Base-by-base conservation (phyloP, 92 coral and sea anemone genomes). In the Pocillopora meandrina region DNA sequence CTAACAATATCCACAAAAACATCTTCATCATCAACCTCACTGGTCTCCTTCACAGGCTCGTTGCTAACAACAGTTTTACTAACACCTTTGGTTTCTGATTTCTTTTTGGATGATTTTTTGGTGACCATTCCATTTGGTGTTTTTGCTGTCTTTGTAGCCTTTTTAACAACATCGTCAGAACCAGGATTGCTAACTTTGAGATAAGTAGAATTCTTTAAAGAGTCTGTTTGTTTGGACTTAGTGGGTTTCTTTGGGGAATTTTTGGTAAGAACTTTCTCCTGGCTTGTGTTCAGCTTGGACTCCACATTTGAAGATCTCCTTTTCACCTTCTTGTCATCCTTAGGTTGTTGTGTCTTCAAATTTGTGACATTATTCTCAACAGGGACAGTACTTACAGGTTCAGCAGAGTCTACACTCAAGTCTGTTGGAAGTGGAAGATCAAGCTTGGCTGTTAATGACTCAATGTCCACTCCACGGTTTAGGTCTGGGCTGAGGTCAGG, bases 1-100 rank as follows among this genome's bases (percentile, higher is more conserved):
- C 94, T 91, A 52, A 89, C 90, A 61, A 90, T 89, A 56, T 90
- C 98, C 33, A 93, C 93, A 72, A 85, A 90, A 19, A 83, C 59
- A 15, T 97, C 96, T 62, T 88, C 92, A 21, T 92, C 93, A 63
- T 91, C 97, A 33, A 85, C 92, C 31, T 94, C 95, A 75, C 89
- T 81, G 21, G 71, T 64, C 84, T 83, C 57, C 10, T 78, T 83
- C 7, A 84, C 75, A 23, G 65, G 34, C 49, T 69, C 84, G 18
- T 72, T 79, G n/a, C 74, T 67, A 21, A 69, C 31, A 8, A 36
- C 23, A 9, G 71, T 20, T 12, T n/a, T 23, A 42, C n/a, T 15
- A n/a, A 56, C 34, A 35, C 64, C 18, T 55, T 79, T 82, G 12
- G 36, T 76, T 74, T 89, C 87, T 17, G 72, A 31, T 36, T 82